Base-by-base conservation (phyloP, 2,888 invertebrate species). In the Chalcosyrphus nemorum region DNA sequence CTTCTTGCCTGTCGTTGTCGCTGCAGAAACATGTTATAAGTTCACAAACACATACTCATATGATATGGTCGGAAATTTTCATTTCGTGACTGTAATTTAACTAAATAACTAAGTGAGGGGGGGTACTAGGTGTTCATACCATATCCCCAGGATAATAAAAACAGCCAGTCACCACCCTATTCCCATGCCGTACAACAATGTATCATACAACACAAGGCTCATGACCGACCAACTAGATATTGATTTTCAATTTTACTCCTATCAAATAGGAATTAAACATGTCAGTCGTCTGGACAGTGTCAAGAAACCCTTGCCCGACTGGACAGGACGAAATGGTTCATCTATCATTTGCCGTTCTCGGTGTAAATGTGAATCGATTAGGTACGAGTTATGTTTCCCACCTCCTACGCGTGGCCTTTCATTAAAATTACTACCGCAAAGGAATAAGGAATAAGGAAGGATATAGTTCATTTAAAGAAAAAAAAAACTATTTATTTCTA, bases 1-100 rank as follows among this genome's bases (percentile, higher is more conserved):
- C 21, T 15, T 11, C n/a, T n/a, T n/a, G n/a, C n/a, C n/a, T n/a
- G n/a, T 56, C 4, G 32, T 15, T 7, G 21, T 19, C 13, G n/a
- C 32, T 35, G 15, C 17, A 38, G 4, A 15, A 35, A 35, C n/a
- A 35, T 35, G n/a, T 38, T 38, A 7, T 47, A 32, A 35, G 43
- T 43, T 9, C 21, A 52, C 24, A 57, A n/a, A 29, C n/a, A 61
- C 19, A 47, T 17, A 52, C 47, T 41, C 35, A 54, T 35, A 29
- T 70, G 63, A 52, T 52, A 65, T 35, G 56, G 59, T 41, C 24
- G n/a, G 56, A 29, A 61, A 43, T 56, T 78, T 78, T 63, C 63
- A 38, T 77, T 66, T 82, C 78, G 78, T 78, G 82, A 78, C 61
- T 56, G 72, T 68, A 78, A 82, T 72, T 59, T 63, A 56, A 68